A percentile compares a stretch with the other conserved stretches of the same genome.
Evolutionary conservation across 2,797 vertebrate genomes (phyloP).

Genomic region (Momotus momota): DNA sequence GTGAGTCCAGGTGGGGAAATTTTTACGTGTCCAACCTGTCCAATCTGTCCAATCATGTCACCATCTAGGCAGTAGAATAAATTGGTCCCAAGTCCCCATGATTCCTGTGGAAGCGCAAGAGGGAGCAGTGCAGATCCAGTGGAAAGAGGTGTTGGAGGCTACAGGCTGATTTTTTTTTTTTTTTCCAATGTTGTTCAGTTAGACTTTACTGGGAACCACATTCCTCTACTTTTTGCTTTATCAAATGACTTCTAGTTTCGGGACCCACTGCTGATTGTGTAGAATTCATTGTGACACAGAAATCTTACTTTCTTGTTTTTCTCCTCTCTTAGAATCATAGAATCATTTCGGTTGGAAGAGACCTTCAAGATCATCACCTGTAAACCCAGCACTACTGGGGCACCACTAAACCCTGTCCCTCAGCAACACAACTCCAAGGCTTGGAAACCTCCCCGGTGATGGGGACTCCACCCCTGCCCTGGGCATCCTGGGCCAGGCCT

Average conservation of each 20-base stretch:
- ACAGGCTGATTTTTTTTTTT: neutral
- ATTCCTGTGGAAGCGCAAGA: neutral
- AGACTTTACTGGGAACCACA: neutral
- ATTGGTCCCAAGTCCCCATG: rapidly evolving
- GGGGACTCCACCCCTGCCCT: too few relatives aligned
- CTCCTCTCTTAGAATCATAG: neutral
- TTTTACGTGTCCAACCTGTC: neutral
- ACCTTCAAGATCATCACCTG: neutral
- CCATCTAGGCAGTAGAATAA: neutral
- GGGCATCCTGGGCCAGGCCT: too few relatives aligned
- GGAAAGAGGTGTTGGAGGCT: neutral
- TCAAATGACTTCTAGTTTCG: neutral
- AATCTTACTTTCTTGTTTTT: neutral
- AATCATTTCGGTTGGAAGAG: neutral
- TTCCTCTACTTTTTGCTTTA: neutral
- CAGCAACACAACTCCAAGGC: too few relatives aligned
- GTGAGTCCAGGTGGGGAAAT: neutral
- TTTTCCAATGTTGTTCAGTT: neutral
- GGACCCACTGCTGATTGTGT: neutral
- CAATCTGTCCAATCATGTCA: neutral
- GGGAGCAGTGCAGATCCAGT: neutral
- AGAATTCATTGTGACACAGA: neutral
- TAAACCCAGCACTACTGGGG: too few relatives aligned
- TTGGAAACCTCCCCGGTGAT: too few relatives aligned
- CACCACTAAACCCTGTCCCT: too few relatives aligned